Evolutionary conservation across 2,888 invertebrate genomes (phyloP), one percentile per base, ranked within the genome.

Genomic region (Allolobophora icterica): DNA sequence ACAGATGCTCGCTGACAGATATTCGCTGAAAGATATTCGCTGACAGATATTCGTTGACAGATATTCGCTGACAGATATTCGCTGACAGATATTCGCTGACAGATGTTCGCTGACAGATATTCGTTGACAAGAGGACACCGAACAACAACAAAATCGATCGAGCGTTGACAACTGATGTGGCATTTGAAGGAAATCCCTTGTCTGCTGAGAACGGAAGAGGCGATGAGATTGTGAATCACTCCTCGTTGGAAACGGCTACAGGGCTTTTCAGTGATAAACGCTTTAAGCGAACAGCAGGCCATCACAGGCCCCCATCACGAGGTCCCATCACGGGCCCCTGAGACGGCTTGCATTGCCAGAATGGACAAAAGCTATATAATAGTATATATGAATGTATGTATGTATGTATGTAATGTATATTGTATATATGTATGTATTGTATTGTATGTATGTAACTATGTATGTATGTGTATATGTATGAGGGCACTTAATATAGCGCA

Each of bases 91-190:
- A 52, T 21, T 52, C 24, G 52, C 24, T 52, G 21, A 52, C 52
- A 52, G 24, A 19, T 21, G 21, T 21, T 52, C n/a, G n/a, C n/a
- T n/a, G n/a, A 24, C 52, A 21, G 21, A 24, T n/a, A 71, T n/a
- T n/a, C 71, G 71, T n/a, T 71, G 71, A 71, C 71, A 30, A 11
- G 17, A 71, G 71, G 4, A 4, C 71, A 24, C 45, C 21, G 21
- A 52, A 21, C 15, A 17, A 30, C 30, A 13, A n/a, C n/a, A n/a
- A 17, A 71, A n/a, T 71, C n/a, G n/a, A 71, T 71, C 30, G 30
- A 71, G 71, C n/a, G 71, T 71, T 71, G 71, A 71, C 71, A n/a
- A 71, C n/a, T 71, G n/a, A 71, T 71, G 71, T n/a, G 71, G 11
- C 71, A 58, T 58, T 58, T 58, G 58, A 58, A n/a, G n/a, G 11